phyloP scores from a whole-genome alignment of 2,888 invertebrate species.

The Pomacea canaliculata region DNA sequence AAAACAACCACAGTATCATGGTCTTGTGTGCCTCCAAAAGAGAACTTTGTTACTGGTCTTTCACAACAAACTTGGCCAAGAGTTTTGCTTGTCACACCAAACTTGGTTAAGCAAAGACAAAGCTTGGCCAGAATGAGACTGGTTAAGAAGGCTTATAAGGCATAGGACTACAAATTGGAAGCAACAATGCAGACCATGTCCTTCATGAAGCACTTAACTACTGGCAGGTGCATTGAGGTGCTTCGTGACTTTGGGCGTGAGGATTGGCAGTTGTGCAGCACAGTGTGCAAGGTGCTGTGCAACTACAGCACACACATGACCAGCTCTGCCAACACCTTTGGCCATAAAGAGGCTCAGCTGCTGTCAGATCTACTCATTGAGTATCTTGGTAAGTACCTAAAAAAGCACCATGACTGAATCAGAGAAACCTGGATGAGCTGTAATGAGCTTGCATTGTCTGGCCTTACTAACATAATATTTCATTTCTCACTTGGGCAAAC shows the following conservation, averaged over 20 bases:
- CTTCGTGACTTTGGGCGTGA: conserved; percentile 75
- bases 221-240: conserved; percentile 72
- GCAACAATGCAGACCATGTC: too few relatives aligned
- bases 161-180: too few relatives aligned
- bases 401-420: not conserved
- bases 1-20: too few relatives aligned
- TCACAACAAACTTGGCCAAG: too few relatives aligned
- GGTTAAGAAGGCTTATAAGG: too few relatives aligned
- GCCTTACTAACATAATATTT: not conserved
- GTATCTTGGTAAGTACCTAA: conserved; percentile 49
- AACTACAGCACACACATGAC: conserved; percentile 74
- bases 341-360: conserved; percentile 60
- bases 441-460: too few relatives aligned
- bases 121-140: too few relatives aligned
- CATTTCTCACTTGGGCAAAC: not conserved
- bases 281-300: conserved; percentile 83
- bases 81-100: too few relatives aligned
- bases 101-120: too few relatives aligned
- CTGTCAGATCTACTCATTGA: conserved; percentile 61
- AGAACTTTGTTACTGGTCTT: too few relatives aligned
- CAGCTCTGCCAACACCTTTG: conserved; percentile 62
- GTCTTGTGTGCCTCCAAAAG: too few relatives aligned
- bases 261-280: conserved; percentile 80
- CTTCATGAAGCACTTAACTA: too few relatives aligned
- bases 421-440: not conserved